Conservation (phyloP, 2,113 vertebrate genomes). For the Mesocricetus auratus region DNA sequence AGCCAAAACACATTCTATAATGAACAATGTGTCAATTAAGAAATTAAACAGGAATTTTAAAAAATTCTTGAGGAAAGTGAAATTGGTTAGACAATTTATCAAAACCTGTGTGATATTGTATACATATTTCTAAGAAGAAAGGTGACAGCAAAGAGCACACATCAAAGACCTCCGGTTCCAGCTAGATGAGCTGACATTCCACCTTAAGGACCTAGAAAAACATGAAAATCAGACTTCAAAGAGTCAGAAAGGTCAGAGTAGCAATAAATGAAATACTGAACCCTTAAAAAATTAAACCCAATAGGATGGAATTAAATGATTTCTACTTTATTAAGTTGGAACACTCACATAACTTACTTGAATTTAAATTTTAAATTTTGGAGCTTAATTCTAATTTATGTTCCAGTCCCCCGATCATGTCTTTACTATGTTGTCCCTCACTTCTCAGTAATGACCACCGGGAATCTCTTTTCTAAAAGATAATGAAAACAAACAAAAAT, state of each 20-base stretch:
- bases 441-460: not conserved
- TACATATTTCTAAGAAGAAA: not conserved
- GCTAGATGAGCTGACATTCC: not conserved
- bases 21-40: not conserved
- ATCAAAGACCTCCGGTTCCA: not conserved
- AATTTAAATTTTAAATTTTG: slow-evolving; percentile 24
- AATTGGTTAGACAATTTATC: not conserved
- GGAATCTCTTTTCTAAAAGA: not conserved
- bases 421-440: not conserved
- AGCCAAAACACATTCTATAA: not conserved
- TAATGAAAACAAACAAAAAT: not conserved
- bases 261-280: not conserved
- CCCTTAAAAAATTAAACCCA: not conserved
- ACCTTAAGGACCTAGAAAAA: not conserved
- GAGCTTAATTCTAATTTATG: not conserved
- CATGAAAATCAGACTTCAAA: not conserved
- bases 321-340: not conserved
- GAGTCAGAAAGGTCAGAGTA: not conserved
- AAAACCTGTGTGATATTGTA: not conserved
- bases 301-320: not conserved
- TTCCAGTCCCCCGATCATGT: not conserved
- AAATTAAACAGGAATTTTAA: not conserved
- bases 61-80: not conserved
- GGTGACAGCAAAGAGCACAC: not conserved
- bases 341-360: not conserved